phyloP scores from a whole-genome alignment of 1,140 invertebrate species.

The Coptotermes formosanus region DNA sequence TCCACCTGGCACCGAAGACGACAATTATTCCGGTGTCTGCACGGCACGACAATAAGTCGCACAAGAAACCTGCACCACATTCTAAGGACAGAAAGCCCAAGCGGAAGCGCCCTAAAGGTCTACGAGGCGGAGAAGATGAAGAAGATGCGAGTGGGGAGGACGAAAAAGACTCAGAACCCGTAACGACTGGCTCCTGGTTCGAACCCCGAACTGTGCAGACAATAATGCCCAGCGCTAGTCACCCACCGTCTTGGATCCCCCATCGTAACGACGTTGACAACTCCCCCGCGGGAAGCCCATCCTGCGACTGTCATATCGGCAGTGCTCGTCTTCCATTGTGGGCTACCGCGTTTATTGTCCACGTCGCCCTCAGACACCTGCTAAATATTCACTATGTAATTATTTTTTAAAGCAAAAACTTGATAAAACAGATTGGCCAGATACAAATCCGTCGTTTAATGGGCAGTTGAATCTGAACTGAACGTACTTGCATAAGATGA shows the following conservation, averaged over 20 bases:
- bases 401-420: not conserved
- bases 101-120: not conserved
- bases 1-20: conserved; percentile 30
- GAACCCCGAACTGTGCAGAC: conserved; percentile 27
- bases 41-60: conserved; percentile 20
- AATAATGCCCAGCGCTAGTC: conserved; percentile 22
- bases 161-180: conserved; percentile 18
- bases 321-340: conserved; percentile 25
- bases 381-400: not conserved
- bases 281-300: not conserved
- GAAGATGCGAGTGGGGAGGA: not conserved
- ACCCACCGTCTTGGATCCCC: not conserved
- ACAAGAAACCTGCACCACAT: conserved; percentile 21
- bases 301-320: not conserved
- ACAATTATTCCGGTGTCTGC: conserved; percentile 19
- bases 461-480: not conserved
- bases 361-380: not conserved
- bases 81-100: not conserved
- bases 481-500: not conserved
- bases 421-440: not conserved
- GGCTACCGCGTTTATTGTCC: not conserved
- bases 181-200: conserved; percentile 22
- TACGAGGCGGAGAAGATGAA: not conserved
- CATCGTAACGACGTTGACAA: conserved; percentile 22
- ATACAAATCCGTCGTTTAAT: not conserved